phyloP scores from a whole-genome alignment of 2,888 invertebrate genomes.

The Drosophila nr. perissopoda region DNA sequence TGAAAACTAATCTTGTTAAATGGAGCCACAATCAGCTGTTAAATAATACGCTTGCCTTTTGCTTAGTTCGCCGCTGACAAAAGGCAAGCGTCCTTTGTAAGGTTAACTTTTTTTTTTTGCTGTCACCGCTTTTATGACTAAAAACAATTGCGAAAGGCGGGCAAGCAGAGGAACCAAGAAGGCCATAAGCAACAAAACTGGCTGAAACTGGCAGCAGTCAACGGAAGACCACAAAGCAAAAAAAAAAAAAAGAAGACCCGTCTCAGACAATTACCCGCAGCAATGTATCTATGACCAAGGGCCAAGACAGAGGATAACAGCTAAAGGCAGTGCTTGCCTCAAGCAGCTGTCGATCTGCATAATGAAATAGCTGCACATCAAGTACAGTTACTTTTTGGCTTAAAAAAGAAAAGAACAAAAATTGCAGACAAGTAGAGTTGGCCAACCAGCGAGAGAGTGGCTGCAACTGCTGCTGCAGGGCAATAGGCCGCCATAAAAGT shows the following conservation, averaged over 20 bases:
- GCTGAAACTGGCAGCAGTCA: constrained; percentile 20
- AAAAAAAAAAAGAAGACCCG: constrained; percentile 4
- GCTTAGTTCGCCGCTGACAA: constrained; percentile 10
- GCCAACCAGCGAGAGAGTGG: constrained; percentile 35
- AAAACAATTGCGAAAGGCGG: constrained; percentile 28
- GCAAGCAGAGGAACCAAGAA: constrained; percentile 17
- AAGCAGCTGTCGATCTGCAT: constrained; percentile 68
- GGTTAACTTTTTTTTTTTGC: constrained; percentile 11
- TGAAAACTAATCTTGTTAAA: not conserved
- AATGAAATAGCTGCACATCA: constrained; percentile 65
- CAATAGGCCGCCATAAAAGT: constrained; percentile 57
- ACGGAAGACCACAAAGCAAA: constrained; percentile 19
- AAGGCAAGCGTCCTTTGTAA: constrained; percentile 40
- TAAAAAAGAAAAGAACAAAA: not conserved
- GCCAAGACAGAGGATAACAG: constrained; percentile 24
- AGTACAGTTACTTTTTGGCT: constrained; percentile 61
- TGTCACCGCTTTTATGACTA: constrained; percentile 28
- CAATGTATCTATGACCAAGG: constrained; percentile 14
- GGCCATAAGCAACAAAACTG: constrained; percentile 27
- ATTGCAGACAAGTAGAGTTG: constrained; percentile 25
- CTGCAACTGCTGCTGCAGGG: constrained; percentile 46
- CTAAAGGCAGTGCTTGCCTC: constrained; percentile 26
- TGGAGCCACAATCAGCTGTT: not conserved
- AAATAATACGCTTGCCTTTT: not conserved
- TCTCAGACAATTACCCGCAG: constrained; percentile 3